These are phyloP conservation scores for Adineta ricciae DNA, from an alignment of 2,888 invertebrate genomes.

Conservation along the genomic window DNA sequence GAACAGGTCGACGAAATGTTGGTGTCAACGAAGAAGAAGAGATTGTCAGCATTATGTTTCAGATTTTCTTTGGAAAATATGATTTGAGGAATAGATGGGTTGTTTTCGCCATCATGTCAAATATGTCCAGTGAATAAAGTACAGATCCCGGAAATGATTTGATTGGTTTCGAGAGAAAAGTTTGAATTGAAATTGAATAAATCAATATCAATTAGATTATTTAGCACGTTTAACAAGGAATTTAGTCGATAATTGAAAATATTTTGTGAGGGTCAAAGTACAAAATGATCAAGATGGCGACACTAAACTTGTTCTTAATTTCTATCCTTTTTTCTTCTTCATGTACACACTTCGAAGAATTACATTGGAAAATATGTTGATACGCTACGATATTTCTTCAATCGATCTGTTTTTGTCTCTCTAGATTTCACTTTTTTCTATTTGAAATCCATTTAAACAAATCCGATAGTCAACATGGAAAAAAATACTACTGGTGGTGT, in stretches of 20 bases:
- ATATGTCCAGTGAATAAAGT: background rate
- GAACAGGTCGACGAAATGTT: background rate
- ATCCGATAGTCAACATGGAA: background rate
- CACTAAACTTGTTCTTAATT: background rate
- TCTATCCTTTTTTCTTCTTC: background rate
- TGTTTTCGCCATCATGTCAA: background rate
- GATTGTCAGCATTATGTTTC: background rate
- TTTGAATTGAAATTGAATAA: background rate
- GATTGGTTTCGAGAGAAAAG: background rate
- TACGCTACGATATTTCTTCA: too few species aligned
- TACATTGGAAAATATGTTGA: background rate
- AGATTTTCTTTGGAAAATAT: too few species aligned
- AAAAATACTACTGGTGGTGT: constrained; percentile 12
- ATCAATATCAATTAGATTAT: background rate
- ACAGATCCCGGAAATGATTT: background rate
- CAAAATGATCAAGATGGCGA: background rate
- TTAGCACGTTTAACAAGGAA: background rate
- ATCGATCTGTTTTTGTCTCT: background rate
- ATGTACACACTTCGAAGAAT: too few species aligned
- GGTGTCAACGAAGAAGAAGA: background rate
- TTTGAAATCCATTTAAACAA: background rate
- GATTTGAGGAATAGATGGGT: background rate
- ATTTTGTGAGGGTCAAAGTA: background rate
- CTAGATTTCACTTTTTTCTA: background rate
- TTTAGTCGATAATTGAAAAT: background rate